Conservation (phyloP, 2,888 invertebrate genomes). For the Lasius fuliginosus region DNA sequence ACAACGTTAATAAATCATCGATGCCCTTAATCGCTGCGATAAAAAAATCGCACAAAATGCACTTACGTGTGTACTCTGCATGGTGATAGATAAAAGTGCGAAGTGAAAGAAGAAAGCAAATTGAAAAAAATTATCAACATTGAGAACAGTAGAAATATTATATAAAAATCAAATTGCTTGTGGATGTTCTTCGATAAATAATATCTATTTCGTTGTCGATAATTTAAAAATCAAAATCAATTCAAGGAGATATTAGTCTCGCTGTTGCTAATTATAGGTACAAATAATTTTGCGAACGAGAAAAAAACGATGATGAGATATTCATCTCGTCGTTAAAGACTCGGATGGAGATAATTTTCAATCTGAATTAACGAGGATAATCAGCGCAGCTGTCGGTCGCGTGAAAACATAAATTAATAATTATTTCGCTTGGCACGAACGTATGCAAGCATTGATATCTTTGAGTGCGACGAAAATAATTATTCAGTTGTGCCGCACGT, state of each 20-base stretch:
- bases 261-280: not conserved
- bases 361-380: constrained; percentile 23
- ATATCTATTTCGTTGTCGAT: not conserved
- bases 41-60: not conserved
- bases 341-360: not conserved
- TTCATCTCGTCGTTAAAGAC: not conserved
- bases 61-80: not conserved
- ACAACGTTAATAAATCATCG: not conserved
- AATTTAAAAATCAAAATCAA: not conserved
- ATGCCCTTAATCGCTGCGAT: not conserved
- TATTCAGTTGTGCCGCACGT: constrained; percentile 1
- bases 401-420: constrained; percentile 19
- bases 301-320: not conserved
- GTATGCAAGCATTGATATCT: not conserved
- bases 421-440: not conserved
- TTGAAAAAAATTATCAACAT: not conserved
- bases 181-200: not conserved
- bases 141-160: not conserved
- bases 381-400: not conserved
- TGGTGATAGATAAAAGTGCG: constrained; percentile 9
- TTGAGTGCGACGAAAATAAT: constrained; percentile 5
- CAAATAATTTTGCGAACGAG: not conserved
- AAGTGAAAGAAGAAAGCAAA: constrained; percentile 5
- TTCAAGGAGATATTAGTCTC: not conserved
- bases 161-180: not conserved